Conservation (phyloP, 2,797 vertebrate species). For the Paedocypris micromegethes region DNA sequence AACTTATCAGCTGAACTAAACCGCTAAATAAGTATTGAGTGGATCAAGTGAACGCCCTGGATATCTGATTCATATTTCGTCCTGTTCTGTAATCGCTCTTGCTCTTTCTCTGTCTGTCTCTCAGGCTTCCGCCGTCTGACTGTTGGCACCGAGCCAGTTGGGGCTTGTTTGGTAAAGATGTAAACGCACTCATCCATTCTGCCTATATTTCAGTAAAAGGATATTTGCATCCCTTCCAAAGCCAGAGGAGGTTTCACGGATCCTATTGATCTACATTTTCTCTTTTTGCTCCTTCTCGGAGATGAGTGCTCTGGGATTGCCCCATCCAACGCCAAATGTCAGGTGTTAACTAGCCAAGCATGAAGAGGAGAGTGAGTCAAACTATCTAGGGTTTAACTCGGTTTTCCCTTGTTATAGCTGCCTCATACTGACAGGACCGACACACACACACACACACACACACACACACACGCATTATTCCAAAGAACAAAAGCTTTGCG, state of each 20-base stretch:
- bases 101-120: conserved; percentile 27
- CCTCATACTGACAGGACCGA: conserved; percentile 18
- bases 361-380: conserved; percentile 39
- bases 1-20: conserved; percentile 39
- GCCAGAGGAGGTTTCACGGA: conserved; percentile 15
- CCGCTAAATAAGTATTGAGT: conserved; percentile 47
- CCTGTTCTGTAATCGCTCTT: conserved; percentile 15
- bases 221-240: conserved; percentile 28
- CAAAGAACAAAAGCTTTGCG: conserved; percentile 46
- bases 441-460: conserved; percentile 28
- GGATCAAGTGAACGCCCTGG: conserved; percentile 38
- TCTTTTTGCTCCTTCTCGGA: conserved; percentile 29
- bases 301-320: conserved; percentile 48
- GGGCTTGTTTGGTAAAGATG: conserved; percentile 38
- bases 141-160: conserved; percentile 37
- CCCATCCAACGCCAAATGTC: conserved; percentile 49
- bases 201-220: conserved; percentile 5
- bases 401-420: conserved; percentile 17
- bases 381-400: conserved; percentile 48
- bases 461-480: conserved; percentile 14
- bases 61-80: conserved; percentile 28
- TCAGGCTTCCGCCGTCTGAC: not conserved
- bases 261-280: conserved; percentile 43
- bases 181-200: conserved; percentile 42
- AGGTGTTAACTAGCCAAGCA: conserved; percentile 48